phyloP scores from a whole-genome alignment of 2,888 invertebrate genomes.

The Thelaira solivaga region DNA sequence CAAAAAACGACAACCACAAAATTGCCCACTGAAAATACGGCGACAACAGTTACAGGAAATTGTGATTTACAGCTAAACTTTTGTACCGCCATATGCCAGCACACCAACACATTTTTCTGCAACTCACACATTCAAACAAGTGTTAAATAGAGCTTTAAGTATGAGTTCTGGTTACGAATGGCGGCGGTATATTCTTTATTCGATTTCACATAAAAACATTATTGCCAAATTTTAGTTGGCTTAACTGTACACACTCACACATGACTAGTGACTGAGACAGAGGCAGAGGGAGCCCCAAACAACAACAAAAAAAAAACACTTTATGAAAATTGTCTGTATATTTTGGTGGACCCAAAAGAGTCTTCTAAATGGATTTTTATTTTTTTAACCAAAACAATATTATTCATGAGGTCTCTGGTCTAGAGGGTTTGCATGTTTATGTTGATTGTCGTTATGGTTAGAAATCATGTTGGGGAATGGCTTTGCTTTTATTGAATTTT shows the following conservation, averaged over 20 bases:
- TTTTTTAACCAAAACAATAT: conserved; percentile 17
- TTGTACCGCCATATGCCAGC: conserved; percentile 54
- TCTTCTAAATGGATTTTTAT: conserved; percentile 53
- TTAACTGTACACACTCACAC: background rate
- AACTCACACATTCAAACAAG: background rate
- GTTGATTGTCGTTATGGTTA: conserved; percentile 5
- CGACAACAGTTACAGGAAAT: conserved; percentile 64
- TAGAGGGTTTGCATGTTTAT: background rate
- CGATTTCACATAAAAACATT: conserved; percentile 55
- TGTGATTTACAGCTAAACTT: conserved; percentile 64
- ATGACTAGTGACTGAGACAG: background rate
- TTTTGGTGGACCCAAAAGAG: conserved; percentile 55
- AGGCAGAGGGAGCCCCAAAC: background rate
- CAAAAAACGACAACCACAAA: conserved; percentile 58
- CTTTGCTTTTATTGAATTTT: conserved; percentile 56
- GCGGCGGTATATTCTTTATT: conserved; percentile 43
- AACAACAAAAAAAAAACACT: conserved; percentile 47
- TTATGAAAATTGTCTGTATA: conserved; percentile 54
- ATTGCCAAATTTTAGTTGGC: conserved; percentile 44
- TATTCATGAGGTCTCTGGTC: conserved; percentile 19
- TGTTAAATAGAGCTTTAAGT: conserved; percentile 35
- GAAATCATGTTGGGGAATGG: conserved; percentile 31
- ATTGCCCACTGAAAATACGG: conserved; percentile 62
- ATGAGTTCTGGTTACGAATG: background rate
- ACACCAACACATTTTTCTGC: background rate